Base-by-base conservation (phyloP, 2,797 vertebrate genomes). In the Calcarius lapponicus region DNA sequence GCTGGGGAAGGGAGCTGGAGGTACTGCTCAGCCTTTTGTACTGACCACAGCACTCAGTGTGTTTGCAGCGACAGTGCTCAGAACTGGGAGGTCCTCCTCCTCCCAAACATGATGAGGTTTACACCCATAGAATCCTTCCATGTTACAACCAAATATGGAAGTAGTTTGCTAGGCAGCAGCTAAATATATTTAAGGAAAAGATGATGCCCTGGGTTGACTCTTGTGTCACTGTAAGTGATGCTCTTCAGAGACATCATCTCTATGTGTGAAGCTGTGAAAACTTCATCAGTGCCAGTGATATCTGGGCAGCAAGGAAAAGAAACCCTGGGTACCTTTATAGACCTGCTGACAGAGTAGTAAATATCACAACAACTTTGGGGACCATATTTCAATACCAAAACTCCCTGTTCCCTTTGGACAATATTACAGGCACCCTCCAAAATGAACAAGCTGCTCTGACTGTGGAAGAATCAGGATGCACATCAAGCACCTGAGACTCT, bases 261-360 rank as follows among this genome's bases (percentile, higher is more conserved):
- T 48, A 80, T 9, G 60, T 42, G 64, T 70, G 73, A 93, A 91
- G 43, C 80, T 80, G 84, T 83, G 76, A 91, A 92, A 93, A 51
- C 13, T 58, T 64, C 60, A 57, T 20, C 43, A 38, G 28, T 34
- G 72, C 60, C 83, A 90, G 36, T 2, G 12, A 60, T 56, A 79
- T 42, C n/a, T 53, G 56, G 19, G 56, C 64, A 80, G 26, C 51
- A 80, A 60, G 5, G 45, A 67, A 67, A 8, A 21, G 25, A 89
- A 47, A 24, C 22, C 22, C 4, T 47, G 21, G 11, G 22, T 24
- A 47, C 47, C 47, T 47, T 47, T 47, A 24, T 47, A 47, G 47
- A 47, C 22, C 22, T 47, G 22, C 47, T 47, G 47, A 24, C 47
- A 48, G 47, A 25, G 47, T 47, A 47, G 47, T 47, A 47, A 47